Conservation (phyloP, 2,113 vertebrate genomes). For the Microtus oregoni region DNA sequence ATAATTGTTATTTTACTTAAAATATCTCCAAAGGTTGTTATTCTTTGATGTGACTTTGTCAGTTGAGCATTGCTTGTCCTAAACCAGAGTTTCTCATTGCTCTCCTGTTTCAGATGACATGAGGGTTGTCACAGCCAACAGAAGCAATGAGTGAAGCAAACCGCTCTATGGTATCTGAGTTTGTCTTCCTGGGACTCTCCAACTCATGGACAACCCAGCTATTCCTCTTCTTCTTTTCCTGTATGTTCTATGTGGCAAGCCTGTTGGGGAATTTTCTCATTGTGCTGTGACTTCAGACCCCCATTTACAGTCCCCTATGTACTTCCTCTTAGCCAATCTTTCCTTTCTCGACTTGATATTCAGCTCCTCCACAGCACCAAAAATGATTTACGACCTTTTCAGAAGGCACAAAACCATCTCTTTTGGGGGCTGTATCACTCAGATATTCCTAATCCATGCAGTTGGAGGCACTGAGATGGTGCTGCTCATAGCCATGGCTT, state of each 20-base stretch:
- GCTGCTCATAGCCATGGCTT: constrained; percentile 64
- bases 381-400: constrained; percentile 70
- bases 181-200: constrained; percentile 64
- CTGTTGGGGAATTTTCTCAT: constrained; percentile 59
- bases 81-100: neutral
- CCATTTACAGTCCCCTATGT: constrained; percentile 42
- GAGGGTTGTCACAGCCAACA: neutral
- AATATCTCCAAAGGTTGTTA: neutral
- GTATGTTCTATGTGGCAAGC: constrained; percentile 48
- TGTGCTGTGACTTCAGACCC: constrained; percentile 37
- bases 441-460: constrained; percentile 65
- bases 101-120: constrained; percentile 25
- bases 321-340: constrained; percentile 66
- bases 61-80: neutral
- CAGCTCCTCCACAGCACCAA: constrained; percentile 56
- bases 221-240: constrained; percentile 53
- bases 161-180: constrained; percentile 44
- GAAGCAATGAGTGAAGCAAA: constrained; percentile 43
- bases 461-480: constrained; percentile 59
- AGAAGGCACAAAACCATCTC: constrained; percentile 61
- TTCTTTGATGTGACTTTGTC: neutral
- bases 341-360: constrained; percentile 62
- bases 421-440: constrained; percentile 55
- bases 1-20: neutral
- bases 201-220: constrained; percentile 22